Base-by-base conservation (phyloP, 2,797 vertebrate species). In the Peromyscus attwateri region DNA sequence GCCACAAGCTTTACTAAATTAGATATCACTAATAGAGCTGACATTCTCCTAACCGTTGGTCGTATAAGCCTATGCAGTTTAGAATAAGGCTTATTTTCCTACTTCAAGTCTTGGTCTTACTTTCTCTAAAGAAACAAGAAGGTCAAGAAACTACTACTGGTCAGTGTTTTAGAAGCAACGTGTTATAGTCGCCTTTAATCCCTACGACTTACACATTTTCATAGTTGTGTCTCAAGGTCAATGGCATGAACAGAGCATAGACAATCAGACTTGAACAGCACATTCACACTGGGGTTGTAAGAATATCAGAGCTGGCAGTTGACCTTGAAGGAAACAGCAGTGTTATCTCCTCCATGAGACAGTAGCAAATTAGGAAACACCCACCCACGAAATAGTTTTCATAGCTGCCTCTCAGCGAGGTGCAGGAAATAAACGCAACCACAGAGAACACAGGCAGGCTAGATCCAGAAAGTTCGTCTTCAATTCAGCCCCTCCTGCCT, bases 351-450 rank as follows among this genome's bases (percentile, higher is more conserved):
- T 85, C 91, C 31, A n/a, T 10, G 75, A 82, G 85, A 91, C 40
- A 71, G 82, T 85, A 85, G 84, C 52, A 96, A 82, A 85, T 81
- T 77, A 88, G 93, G 95, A 97, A 91, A 94, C 40, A 87, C 57
- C 73, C 93, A 31, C 91, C 43, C 70, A 62, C 85, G 46, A 13
- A 80, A 91, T 57, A 87, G 73, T 96, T 91, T 82, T 91, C 95
- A 43, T 17, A 76, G 49, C 9, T 92, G 92, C 80, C 29, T 94
- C 80, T 89, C 71, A 49, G 62, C 12, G 16, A 87, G 29, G 46
- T 52, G 62, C 96, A 97, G 90, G 95, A 96, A 97, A 89, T 57
- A 37, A 95, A 55, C 21, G 57, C 73, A 91, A 85, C 95, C 92
- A 80, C 92, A 95, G 92, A 92, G 62, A 89, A 64, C 60, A 62